Base-by-base conservation (phyloP, 64 coral and sea anemone genomes). In the Catalaphyllia jardinei region DNA sequence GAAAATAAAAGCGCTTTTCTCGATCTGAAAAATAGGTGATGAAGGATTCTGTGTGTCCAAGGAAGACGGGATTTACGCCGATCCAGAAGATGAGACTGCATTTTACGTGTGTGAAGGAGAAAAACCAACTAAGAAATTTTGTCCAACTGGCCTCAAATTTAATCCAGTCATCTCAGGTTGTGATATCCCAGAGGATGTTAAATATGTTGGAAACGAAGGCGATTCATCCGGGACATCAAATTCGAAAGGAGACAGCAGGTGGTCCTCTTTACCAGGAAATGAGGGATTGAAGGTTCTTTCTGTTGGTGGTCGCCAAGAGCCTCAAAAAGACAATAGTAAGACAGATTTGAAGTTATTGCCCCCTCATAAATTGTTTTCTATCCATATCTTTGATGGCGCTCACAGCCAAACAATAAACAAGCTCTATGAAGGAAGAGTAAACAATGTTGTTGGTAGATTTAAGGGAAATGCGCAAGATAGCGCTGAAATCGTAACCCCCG, bases 61-160 rank as follows among this genome's bases (percentile, higher is more conserved):
- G 46, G 76, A 75, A 31, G 83, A 92, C 62, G 90, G 90, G 59
- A 87, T 35, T 22, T 92, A 92, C 35, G 90, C 75, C 3, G 90
- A 92, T 75, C 83, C 74, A 73, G 25, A 54, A 31, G 90, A 92
- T 28, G 75, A 77, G 61, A 79, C 65, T 10, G 90, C 90, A 8
- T 92, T 77, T 92, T 92, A 92, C 46, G 59, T 77, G 10, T 92
- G 90, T 18, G 27, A 78, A 17, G 67, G 76, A 28, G 74, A 86
- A 39, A 78, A 87, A n/a, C 12, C 83, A 71, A 77, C 46, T 62
- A 92, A 92, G 60, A 87, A 87, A 55, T 87, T 83, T 71, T 92
- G 90, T 79, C 57, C 54, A 78, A 38, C 25, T 29, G 90, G 90
- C 1, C 90, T 78, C 12, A 72, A 79, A 63, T 92, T 92, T 38